These are phyloP conservation scores for Hypotaenidia philippensis DNA, from an alignment of 2,797 vertebrate genomes.

Conservation along the genomic window DNA sequence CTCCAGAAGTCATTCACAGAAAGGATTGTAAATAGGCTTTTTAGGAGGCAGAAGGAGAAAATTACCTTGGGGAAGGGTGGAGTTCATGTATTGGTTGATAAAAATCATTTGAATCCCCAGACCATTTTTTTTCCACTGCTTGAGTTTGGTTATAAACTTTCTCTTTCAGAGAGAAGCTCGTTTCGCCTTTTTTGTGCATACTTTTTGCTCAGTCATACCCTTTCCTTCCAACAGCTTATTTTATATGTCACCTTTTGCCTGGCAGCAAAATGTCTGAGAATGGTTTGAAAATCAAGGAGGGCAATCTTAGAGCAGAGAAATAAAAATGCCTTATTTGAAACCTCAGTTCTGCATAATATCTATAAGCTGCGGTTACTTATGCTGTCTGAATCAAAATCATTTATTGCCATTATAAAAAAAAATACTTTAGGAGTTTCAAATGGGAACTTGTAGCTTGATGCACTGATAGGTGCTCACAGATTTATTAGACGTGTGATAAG, in stretches of 20 bases:
- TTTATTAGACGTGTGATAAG: constrained; percentile 26
- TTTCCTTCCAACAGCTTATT: constrained; percentile 28
- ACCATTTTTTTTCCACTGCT: neutral
- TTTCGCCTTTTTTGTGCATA: neutral
- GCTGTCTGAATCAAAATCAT: constrained; percentile 47
- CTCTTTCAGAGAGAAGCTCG: neutral
- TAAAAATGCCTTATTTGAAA: constrained; percentile 45
- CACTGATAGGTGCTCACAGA: neutral
- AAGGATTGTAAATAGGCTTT: neutral
- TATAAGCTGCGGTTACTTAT: constrained; percentile 19
- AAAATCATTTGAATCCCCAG: neutral
- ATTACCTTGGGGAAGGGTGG: neutral
- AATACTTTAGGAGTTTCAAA: constrained; percentile 3
- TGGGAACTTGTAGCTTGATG: neutral
- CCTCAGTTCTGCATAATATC: neutral
- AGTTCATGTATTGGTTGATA: neutral
- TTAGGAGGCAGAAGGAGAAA: neutral
- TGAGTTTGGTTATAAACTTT: constrained; percentile 1
- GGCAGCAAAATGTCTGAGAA: constrained; percentile 21
- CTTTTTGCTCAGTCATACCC: constrained; percentile 1
- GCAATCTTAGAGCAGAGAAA: constrained; percentile 27
- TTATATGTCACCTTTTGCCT: constrained; percentile 5
- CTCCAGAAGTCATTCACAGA: neutral
- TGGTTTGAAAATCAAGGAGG: constrained; percentile 31
- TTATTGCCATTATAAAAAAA: constrained; percentile 48